phyloP scores from a whole-genome alignment of 2,113 vertebrate species.

The Mirza zaza region DNA sequence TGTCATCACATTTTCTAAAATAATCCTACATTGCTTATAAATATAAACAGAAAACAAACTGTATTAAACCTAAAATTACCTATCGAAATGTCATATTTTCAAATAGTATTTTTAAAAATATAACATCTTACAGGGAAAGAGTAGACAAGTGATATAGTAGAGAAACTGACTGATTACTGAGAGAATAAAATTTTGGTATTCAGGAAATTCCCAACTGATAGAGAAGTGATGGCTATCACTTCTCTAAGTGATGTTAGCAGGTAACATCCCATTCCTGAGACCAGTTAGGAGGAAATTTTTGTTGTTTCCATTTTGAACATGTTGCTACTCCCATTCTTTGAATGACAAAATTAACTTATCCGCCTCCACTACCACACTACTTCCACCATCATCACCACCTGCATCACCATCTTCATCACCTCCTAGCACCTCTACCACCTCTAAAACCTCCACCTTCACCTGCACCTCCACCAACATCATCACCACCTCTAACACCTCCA shows the following conservation, averaged over 20 bases:
- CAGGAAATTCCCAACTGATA: background rate
- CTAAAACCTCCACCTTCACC: too few relatives aligned
- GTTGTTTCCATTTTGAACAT: background rate
- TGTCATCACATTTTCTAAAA: slow-evolving; percentile 16
- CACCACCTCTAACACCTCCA: too few relatives aligned
- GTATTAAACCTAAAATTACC: background rate
- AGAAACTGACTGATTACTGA: background rate
- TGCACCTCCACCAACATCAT: too few relatives aligned
- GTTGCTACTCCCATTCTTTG: background rate
- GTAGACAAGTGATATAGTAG: background rate
- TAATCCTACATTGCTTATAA: background rate
- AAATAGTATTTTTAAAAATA: background rate
- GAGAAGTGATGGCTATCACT: background rate
- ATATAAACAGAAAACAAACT: background rate
- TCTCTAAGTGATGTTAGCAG: too few relatives aligned
- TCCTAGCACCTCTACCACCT: too few relatives aligned
- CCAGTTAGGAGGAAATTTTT: background rate
- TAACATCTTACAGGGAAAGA: background rate
- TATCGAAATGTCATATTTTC: slow-evolving; percentile 10
- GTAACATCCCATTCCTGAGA: background rate
- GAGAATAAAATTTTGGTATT: background rate
- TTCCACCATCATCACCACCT: background rate
- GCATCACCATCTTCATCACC: background rate
- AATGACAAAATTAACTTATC: background rate
- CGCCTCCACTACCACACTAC: background rate